Percentiles rank a stretch among this genome's conserved stretches.
phyloP scores from a whole-genome alignment of 2,797 vertebrate genomes.

The Liasis olivaceus region DNA sequence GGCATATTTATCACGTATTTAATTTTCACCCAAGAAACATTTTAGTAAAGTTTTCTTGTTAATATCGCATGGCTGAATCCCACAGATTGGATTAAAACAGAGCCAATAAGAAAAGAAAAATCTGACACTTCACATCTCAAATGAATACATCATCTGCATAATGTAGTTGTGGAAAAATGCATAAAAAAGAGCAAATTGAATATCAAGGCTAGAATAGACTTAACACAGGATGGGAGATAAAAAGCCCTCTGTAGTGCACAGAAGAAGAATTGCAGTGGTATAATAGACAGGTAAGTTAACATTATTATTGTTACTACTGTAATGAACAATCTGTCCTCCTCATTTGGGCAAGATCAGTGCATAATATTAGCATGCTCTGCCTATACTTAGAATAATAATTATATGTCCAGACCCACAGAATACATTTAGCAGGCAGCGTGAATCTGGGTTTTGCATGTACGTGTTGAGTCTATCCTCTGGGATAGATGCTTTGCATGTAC shows the following conservation, averaged over 20 bases:
- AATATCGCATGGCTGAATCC: conserved; percentile 57
- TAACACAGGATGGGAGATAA: conserved; percentile 62
- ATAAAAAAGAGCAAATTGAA: conserved; percentile 69
- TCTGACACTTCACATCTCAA: conserved; percentile 56
- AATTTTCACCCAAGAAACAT: conserved; percentile 51
- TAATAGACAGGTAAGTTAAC: conserved; percentile 55
- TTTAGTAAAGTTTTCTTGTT: conserved; percentile 63
- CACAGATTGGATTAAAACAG: conserved; percentile 62
- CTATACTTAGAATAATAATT: conserved; percentile 32
- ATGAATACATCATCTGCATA: conserved; percentile 61
- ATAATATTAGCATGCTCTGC: conserved; percentile 50
- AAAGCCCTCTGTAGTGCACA: conserved; percentile 64
- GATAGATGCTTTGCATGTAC: neutral
- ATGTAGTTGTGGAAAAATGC: conserved; percentile 62
- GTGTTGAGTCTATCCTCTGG: neutral
- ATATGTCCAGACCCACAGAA: neutral
- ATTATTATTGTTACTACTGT: conserved; percentile 37
- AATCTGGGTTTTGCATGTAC: neutral
- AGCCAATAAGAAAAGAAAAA: conserved; percentile 61
- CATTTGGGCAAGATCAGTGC: conserved; percentile 60
- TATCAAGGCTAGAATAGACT: conserved; percentile 64
- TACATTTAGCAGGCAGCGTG: neutral
- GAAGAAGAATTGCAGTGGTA: conserved; percentile 51
- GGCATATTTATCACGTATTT: conserved; percentile 42
- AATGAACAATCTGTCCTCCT: conserved; percentile 54